phyloP scores from a whole-genome alignment of 2,888 invertebrate genomes.

The Dione juno region DNA sequence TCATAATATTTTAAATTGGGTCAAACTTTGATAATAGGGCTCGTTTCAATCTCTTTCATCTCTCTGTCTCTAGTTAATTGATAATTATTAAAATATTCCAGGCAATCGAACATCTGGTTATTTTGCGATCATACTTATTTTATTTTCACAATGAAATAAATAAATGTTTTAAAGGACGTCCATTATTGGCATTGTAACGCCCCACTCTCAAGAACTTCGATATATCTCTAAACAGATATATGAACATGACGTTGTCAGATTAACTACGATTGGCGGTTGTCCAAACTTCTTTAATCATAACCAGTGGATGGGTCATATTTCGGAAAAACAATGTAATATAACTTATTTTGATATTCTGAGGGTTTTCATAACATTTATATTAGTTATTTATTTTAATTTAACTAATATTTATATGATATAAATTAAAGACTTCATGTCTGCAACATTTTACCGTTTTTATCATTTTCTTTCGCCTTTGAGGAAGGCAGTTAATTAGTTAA shows the following conservation, averaged over 20 bases:
- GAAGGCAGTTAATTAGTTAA: no score
- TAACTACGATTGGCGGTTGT: conserved; percentile 15
- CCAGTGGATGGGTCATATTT: conserved; percentile 11
- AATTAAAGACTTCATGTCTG: no score
- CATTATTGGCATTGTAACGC: background rate
- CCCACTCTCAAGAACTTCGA: background rate
- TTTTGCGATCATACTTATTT: background rate
- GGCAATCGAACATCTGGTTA: no score
- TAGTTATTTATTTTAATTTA: background rate
- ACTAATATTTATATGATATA: background rate
- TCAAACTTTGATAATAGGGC: no score
- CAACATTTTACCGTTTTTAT: no score
- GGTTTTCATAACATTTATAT: background rate
- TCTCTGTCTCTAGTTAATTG: no score
- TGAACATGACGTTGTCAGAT: conserved; percentile 16
- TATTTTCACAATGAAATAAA: background rate
- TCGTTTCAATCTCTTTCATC: no score
- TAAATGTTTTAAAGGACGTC: background rate
- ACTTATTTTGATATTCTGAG: background rate
- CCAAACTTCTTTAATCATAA: conserved; percentile 21
- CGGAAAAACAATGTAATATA: conserved; percentile 1
- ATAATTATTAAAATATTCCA: no score
- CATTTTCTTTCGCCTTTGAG: no score
- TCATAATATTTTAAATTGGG: no score
- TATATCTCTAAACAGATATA: conserved; percentile 11